Percentiles rank a stretch among this genome's conserved stretches.
These are phyloP conservation scores for Oncorhynchus nerka DNA, from an alignment of 2,113 vertebrate species.

Conservation along the genomic window DNA sequence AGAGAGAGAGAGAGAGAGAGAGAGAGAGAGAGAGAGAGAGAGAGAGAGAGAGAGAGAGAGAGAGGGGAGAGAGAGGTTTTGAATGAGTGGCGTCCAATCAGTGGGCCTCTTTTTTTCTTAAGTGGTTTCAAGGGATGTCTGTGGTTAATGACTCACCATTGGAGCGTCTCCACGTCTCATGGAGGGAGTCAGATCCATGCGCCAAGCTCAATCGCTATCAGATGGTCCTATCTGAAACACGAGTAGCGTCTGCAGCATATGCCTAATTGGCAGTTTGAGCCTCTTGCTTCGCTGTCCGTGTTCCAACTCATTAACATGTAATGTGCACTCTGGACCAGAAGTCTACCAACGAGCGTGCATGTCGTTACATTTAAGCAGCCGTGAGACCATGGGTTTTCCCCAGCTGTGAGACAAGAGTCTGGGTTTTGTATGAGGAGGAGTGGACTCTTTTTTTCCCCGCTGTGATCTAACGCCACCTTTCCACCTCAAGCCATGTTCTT, in stretches of 20 bases:
- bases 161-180: constrained; percentile 53
- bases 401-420: constrained; percentile 55
- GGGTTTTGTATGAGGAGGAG: constrained; percentile 43
- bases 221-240: constrained; percentile 59
- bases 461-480: constrained; percentile 51
- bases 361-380: constrained; percentile 57
- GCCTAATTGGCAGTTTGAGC: constrained; percentile 71
- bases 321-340: constrained; percentile 58
- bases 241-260: constrained; percentile 65
- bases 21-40: constrained; percentile 5
- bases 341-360: constrained; percentile 46
- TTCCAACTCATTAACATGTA: constrained; percentile 73
- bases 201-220: constrained; percentile 41
- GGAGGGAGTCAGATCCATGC: constrained; percentile 46
- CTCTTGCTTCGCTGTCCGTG: constrained; percentile 57
- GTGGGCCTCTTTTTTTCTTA: constrained; percentile 41
- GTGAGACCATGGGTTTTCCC: constrained; percentile 37
- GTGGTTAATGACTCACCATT: constrained; percentile 59
- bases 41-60: constrained; percentile 9
- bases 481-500: constrained; percentile 16
- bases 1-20: constrained; percentile 4
- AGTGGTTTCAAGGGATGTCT: constrained; percentile 56
- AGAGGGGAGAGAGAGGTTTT: not conserved
- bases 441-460: constrained; percentile 5
- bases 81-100: constrained; percentile 48